Evolutionary conservation across 2,888 invertebrate genomes (phyloP).

Genomic region (Epinotia demarniana): DNA sequence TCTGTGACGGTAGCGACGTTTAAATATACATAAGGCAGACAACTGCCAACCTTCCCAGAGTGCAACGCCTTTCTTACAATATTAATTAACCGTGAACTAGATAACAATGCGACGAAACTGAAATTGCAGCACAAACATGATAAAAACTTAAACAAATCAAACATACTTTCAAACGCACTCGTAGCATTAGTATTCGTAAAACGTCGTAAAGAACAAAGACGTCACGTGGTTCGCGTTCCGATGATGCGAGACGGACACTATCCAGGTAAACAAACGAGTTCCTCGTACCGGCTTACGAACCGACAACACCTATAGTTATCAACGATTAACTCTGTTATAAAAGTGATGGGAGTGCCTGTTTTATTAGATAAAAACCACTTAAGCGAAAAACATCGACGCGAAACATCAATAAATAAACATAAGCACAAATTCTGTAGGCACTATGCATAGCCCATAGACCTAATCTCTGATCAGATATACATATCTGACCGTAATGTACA

Average conservation of each 20-base stretch:
- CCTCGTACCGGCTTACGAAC: background rate
- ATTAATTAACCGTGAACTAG: background rate
- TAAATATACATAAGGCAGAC: background rate
- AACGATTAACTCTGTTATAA: conserved; percentile 3
- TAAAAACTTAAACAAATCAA: conserved; percentile 10
- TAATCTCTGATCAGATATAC: background rate
- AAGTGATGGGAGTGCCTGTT: conserved; percentile 1
- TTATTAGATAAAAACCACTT: background rate
- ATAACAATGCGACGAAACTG: background rate
- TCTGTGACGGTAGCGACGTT: background rate
- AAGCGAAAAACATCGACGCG: background rate
- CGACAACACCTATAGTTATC: conserved; percentile 9
- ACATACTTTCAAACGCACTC: background rate
- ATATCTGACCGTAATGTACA: background rate
- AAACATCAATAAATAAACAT: background rate
- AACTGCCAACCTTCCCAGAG: background rate
- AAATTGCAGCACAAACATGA: background rate
- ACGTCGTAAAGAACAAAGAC: conserved; percentile 24
- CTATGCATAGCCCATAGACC: background rate
- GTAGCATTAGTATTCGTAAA: conserved; percentile 17
- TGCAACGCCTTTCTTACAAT: conserved; percentile 3
- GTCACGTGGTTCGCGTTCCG: conserved; percentile 25
- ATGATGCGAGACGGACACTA: conserved; percentile 16
- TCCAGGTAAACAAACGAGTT: conserved; percentile 30
- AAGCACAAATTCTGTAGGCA: background rate